A percentile compares a stretch with the other conserved stretches of the same genome.
Conservation (phyloP, 1,140 invertebrate species). For the Aphaenogaster ashmeadi region DNA sequence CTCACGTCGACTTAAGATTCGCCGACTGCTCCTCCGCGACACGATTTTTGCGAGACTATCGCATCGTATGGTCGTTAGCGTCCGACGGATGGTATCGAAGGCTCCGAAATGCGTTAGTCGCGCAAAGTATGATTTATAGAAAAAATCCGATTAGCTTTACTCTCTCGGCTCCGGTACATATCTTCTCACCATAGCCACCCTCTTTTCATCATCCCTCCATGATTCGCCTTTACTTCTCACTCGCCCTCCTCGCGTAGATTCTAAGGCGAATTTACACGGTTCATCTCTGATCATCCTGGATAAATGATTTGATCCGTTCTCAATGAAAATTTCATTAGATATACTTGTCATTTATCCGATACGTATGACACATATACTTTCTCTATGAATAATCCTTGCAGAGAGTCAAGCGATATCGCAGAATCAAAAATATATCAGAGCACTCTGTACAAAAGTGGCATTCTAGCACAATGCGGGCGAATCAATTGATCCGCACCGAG, state of each 20-base stretch:
- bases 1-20: conserved; percentile 19
- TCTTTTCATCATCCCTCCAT: conserved; percentile 30
- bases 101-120: conserved; percentile 43
- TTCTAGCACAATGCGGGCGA: conserved; percentile 45
- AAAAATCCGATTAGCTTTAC: conserved; percentile 74
- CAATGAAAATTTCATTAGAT: conserved; percentile 39
- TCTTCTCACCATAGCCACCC: background rate
- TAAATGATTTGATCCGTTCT: conserved; percentile 15
- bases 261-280: conserved; percentile 45
- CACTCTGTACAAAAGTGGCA: conserved; percentile 16
- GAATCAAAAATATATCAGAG: background rate
- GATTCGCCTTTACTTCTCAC: conserved; percentile 14
- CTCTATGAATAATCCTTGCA: background rate
- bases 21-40: conserved; percentile 30
- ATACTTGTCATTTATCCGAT: conserved; percentile 25
- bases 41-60: conserved; percentile 53
- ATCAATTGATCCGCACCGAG: conserved; percentile 71
- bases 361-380: background rate
- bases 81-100: conserved; percentile 51
- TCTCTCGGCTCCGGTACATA: conserved; percentile 21
- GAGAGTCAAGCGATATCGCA: background rate
- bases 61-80: conserved; percentile 70
- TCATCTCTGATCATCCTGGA: conserved; percentile 42
- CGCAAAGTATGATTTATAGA: conserved; percentile 72
- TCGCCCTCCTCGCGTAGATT: background rate